Conservation (phyloP, 2,113 vertebrate genomes). For the Trachemys scripta region DNA sequence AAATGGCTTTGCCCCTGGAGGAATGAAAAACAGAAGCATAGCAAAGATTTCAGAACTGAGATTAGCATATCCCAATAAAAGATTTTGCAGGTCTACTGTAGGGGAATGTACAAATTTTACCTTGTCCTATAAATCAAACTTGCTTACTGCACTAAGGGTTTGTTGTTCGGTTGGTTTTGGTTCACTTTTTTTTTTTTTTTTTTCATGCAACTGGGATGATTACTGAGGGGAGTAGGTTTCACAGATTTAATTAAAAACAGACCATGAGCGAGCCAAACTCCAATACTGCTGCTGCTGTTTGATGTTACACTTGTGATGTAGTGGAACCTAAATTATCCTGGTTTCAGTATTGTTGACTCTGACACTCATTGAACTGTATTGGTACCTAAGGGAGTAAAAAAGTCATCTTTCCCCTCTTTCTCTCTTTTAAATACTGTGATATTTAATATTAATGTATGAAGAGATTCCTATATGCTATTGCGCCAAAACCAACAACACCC, state of each 20-base stretch:
- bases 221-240: background rate
- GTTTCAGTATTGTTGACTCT: background rate
- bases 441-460: conserved; percentile 32
- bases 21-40: conserved; percentile 3
- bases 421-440: background rate
- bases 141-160: background rate
- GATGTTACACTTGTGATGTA: background rate
- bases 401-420: background rate
- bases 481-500: background rate
- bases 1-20: background rate
- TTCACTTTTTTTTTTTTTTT: conserved; percentile 5
- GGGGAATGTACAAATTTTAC: background rate
- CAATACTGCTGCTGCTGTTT: background rate
- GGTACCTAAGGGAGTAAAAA: background rate
- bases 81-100: background rate
- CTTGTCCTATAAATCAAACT: background rate
- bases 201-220: background rate
- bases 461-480: background rate
- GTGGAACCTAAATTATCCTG: background rate
- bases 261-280: background rate
- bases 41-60: background rate
- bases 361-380: background rate
- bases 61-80: background rate
- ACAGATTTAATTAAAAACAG: background rate
- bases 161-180: background rate